Percentiles rank a stretch among this genome's conserved stretches.
Evolutionary conservation across 1,140 invertebrate species (phyloP).

Genomic region (Hirudo medicinalis): DNA sequence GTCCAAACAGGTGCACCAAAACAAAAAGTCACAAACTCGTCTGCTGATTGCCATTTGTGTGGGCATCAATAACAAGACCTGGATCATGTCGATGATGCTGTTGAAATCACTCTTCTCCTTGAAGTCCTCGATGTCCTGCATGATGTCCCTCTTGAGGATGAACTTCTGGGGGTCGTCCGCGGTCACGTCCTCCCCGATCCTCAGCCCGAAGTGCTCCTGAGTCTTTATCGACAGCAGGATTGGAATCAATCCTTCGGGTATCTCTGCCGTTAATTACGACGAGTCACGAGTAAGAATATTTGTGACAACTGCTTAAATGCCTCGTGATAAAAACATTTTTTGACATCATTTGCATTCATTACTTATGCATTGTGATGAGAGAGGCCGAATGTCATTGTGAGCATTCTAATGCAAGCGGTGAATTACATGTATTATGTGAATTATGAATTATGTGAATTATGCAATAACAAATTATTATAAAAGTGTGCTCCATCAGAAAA

Average conservation of each 20-base stretch:
- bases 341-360: too few species aligned
- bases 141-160: constrained; percentile 35
- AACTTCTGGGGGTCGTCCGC: constrained; percentile 36
- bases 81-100: constrained; percentile 35
- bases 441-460: too few species aligned
- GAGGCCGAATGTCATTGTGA: too few species aligned
- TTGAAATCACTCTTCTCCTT: constrained; percentile 39
- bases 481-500: background rate
- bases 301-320: too few species aligned
- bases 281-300: too few species aligned
- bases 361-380: too few species aligned
- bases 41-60: background rate
- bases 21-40: too few species aligned
- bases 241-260: constrained; percentile 34
- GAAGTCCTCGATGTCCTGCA: constrained; percentile 36
- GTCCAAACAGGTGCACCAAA: too few species aligned
- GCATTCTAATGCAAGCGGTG: too few species aligned
- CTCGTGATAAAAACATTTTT: too few species aligned
- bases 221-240: constrained; percentile 38
- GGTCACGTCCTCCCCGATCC: constrained; percentile 36
- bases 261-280: constrained; percentile 22
- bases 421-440: too few species aligned
- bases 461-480: too few species aligned
- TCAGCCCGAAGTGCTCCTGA: constrained; percentile 36
- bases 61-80: constrained; percentile 23